Base-by-base conservation (phyloP, 2,113 vertebrate genomes). In the Nannobrachium achirus region DNA sequence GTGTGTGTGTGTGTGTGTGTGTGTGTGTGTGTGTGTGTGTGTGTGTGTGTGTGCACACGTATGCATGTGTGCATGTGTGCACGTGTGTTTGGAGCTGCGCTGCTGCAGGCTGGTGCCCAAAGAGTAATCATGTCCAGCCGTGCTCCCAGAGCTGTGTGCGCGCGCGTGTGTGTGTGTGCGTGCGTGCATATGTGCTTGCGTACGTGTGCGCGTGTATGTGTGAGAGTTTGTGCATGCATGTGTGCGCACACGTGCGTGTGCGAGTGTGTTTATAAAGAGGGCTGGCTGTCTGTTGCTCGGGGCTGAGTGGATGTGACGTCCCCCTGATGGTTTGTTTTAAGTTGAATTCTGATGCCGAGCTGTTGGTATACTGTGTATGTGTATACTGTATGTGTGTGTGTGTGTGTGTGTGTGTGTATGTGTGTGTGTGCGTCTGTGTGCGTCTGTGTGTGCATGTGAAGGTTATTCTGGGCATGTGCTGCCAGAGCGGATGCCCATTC, bases 261-360 rank as follows among this genome's bases (percentile, higher is more conserved):
- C 78, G 78, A 74, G 80, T 72, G 76, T 84, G 86, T 88, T 84
- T 88, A 86, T 90, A 86, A 88, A 88, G 84, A 86, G 80, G 63
- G 63, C 71, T 85, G 84, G 84, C 78, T 74, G 75, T 81, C 81
- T 79, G 75, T 79, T 62, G 60, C 77, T 87, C 86, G 83, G 79
- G 40, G 72, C 76, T 89, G 86, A 91, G 80, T 88, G 80, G 74
- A 88, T 85, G 60, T 90, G 90, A 91, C 83, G 41, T 57, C 79
- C 71, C 58, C 80, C 83, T 85, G 83, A 89, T 89, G 88, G 86
- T 90, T 90, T 90, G 86, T 88, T 89, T 91, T 87, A 88, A 73
- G 85, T 75, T 80, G 75, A 77, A 74, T 81, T 68, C 60, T 78
- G 76, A 87, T 82, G 81, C 81, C 79, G 76, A 84, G 78, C 83